Base-by-base conservation (phyloP, 2,797 vertebrate genomes). In the Apogon hyalosoma region DNA sequence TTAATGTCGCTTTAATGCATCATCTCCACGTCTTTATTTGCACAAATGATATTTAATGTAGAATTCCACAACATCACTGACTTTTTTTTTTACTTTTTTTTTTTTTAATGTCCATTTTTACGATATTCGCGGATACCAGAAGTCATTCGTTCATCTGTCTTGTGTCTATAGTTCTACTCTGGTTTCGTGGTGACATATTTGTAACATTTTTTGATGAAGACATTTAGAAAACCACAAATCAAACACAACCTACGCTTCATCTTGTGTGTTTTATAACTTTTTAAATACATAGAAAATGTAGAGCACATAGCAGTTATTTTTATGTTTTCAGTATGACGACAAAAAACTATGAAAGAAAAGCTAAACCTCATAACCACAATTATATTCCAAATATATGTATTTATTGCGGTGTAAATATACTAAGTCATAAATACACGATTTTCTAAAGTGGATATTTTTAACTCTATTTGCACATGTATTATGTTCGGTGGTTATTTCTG, bases 311-410 rank as follows among this genome's bases (percentile, higher is more conserved):
- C 28, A 11, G 36, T 36, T 6, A 11, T n/a, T 21, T 43, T 56
- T 16, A 5, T 15, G 15, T 28, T 43, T 6, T 56, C 39, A 5
- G 24, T 24, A 42, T 24, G 14, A 24, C 21, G 21, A 24, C 21
- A 24, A 19, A 54, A 19, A 11, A 4, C 16, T 47, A 33, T 58
- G 61, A 48, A 16, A 48, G 36, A 41, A 13, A 65, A 39, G 33
- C 51, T 11, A 47, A 66, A 67, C 70, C 48, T 38, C 40, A 41
- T 15, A n/a, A 6, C 36, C 5, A 19, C 11, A 36, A 15, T 11
- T 47, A 55, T 82, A 53, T 65, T 63, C 45, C 46, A 52, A 21
- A 63, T 19, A 41, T 41, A 19, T 49, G 31, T 61, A 36, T 64
- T 60, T 64, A 55, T 50, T 63, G 49, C 53, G 50, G 16, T 64